These are phyloP conservation scores for Pachycephala philippinensis DNA, from an alignment of 2,113 vertebrate genomes.

Conservation along the genomic window DNA sequence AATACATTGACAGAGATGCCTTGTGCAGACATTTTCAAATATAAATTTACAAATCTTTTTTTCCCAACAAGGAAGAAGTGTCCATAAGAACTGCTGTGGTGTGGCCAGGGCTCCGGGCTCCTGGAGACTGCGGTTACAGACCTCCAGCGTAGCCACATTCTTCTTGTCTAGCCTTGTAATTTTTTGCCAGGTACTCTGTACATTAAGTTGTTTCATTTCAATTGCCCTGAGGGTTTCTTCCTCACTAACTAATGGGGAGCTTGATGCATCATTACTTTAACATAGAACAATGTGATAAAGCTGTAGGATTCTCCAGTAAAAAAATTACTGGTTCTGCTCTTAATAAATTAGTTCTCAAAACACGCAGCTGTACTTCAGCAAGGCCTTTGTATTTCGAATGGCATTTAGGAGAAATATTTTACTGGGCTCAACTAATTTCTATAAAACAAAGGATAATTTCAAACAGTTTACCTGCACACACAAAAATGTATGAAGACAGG, in stretches of 20 bases:
- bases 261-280: slow-evolving; percentile 47
- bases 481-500: background rate
- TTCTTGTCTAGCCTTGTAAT: slow-evolving; percentile 33
- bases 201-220: slow-evolving; percentile 48
- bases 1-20: background rate
- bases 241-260: slow-evolving; percentile 42
- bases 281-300: slow-evolving; percentile 25
- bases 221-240: slow-evolving; percentile 42
- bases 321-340: slow-evolving; percentile 25
- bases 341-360: slow-evolving; percentile 48
- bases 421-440: background rate
- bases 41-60: background rate
- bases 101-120: background rate
- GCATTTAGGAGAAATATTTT: background rate
- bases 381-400: background rate
- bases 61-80: background rate
- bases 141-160: background rate
- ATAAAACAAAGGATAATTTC: slow-evolving; percentile 3
- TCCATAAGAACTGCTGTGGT: background rate
- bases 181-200: slow-evolving; percentile 39
- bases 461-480: background rate
- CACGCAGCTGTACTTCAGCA: background rate
- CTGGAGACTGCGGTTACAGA: slow-evolving; percentile 3
- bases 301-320: slow-evolving; percentile 18
- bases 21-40: background rate